Percentiles rank a stretch among this genome's conserved stretches.
phyloP scores from a whole-genome alignment of 2,888 invertebrate genomes.

The Sturmia bella region DNA sequence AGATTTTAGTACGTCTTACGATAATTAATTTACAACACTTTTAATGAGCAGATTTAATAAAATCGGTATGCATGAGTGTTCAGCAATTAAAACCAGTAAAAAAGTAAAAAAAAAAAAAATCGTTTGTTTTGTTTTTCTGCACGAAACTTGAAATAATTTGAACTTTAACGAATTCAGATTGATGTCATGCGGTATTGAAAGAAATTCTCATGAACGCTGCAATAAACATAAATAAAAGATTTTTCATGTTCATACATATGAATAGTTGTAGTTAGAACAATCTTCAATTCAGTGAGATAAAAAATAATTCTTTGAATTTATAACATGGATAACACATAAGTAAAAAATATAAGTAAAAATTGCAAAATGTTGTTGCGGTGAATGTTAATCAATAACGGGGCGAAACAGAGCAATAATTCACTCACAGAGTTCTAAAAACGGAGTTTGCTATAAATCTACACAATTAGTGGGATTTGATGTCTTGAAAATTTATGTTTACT shows the following conservation, averaged over 20 bases:
- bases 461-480: too few relatives aligned
- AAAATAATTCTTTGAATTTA: slow-evolving; percentile 11
- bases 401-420: too few relatives aligned
- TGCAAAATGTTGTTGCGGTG: background rate
- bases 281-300: background rate
- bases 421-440: too few relatives aligned
- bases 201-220: slow-evolving; percentile 50
- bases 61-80: background rate
- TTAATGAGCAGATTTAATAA: slow-evolving; percentile 53
- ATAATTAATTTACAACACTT: slow-evolving; percentile 47
- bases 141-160: slow-evolving; percentile 30
- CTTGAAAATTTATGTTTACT: too few relatives aligned
- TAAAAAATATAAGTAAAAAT: slow-evolving; percentile 7
- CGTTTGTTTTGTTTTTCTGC: slow-evolving; percentile 17
- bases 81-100: slow-evolving; percentile 11
- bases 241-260: background rate
- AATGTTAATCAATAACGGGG: too few relatives aligned
- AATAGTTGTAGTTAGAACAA: slow-evolving; percentile 14
- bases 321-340: background rate
- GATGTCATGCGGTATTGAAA: slow-evolving; percentile 57
- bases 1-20: slow-evolving; percentile 12
- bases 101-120: background rate
- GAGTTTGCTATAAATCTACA: too few relatives aligned
- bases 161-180: slow-evolving; percentile 51
- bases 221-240: slow-evolving; percentile 44